phyloP scores from a whole-genome alignment of 1,140 invertebrate species.

The Diprion similis region DNA sequence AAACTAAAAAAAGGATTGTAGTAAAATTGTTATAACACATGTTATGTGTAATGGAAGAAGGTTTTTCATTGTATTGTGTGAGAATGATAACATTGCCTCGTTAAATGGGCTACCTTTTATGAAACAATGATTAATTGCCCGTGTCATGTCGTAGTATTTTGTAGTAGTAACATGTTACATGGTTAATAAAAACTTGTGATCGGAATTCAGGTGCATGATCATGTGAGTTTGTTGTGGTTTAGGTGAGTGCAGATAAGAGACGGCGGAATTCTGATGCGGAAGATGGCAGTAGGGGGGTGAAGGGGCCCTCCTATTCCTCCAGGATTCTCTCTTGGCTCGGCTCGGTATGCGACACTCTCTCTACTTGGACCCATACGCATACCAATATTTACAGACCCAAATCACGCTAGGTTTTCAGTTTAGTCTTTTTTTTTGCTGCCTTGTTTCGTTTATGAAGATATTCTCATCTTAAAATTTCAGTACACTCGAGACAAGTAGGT shows the following conservation, averaged over 20 bases:
- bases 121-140: too few species aligned
- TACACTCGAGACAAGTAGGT: constrained; percentile 14
- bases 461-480: constrained; percentile 12
- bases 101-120: too few species aligned
- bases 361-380: constrained; percentile 60
- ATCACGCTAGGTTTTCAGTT: constrained; percentile 8
- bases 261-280: constrained; percentile 55
- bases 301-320: constrained; percentile 56
- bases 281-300: constrained; percentile 49
- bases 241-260: constrained; percentile 61
- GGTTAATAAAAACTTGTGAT: not conserved
- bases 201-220: constrained; percentile 29
- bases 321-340: constrained; percentile 62
- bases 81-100: too few species aligned
- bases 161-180: too few species aligned
- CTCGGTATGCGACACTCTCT: constrained; percentile 61
- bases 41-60: too few species aligned
- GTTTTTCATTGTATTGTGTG: too few species aligned
- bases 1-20: too few species aligned
- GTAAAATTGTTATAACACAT: too few species aligned
- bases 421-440: not conserved
- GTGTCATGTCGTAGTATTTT: too few species aligned
- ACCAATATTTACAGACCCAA: constrained; percentile 21
- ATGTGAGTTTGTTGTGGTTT: constrained; percentile 59
- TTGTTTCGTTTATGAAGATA: constrained; percentile 9